These are phyloP conservation scores for Cygnus atratus DNA, from an alignment of 2,113 vertebrate species.

Conservation along the genomic window DNA sequence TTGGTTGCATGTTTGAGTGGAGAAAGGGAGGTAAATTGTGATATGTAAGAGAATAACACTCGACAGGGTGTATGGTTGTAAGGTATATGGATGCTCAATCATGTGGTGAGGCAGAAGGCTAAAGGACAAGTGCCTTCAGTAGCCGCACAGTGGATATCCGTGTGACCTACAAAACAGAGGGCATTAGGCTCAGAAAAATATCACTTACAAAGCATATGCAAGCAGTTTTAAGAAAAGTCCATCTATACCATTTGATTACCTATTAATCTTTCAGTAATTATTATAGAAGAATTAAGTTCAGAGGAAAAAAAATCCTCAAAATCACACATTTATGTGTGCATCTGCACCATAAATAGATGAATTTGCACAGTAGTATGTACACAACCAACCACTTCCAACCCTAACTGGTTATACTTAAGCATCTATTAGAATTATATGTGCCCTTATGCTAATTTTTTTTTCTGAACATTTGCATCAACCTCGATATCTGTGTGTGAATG, in stretches of 20 bases:
- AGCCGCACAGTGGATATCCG: slow-evolving; percentile 19
- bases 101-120: slow-evolving; percentile 71
- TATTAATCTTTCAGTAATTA: background rate
- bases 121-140: slow-evolving; percentile 76
- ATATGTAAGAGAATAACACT: slow-evolving; percentile 75
- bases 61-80: slow-evolving; percentile 74
- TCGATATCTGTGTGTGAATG: background rate
- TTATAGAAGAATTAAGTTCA: background rate
- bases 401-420: slow-evolving; percentile 13
- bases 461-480: background rate
- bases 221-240: background rate
- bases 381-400: background rate
- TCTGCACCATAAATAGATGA: background rate
- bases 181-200: slow-evolving; percentile 28
- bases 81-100: slow-evolving; percentile 65
- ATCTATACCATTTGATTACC: background rate
- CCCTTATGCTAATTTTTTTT: background rate
- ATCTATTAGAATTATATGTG: background rate
- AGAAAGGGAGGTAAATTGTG: slow-evolving; percentile 74
- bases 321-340: accelerated
- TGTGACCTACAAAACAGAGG: slow-evolving; percentile 63
- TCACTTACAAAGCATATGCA: background rate
- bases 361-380: background rate
- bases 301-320: no score
- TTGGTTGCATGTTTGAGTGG: slow-evolving; percentile 72